These are phyloP conservation scores for Caenorhabditis doughertyi DNA, from an alignment of 2,888 invertebrate genomes.

Conservation along the genomic window DNA sequence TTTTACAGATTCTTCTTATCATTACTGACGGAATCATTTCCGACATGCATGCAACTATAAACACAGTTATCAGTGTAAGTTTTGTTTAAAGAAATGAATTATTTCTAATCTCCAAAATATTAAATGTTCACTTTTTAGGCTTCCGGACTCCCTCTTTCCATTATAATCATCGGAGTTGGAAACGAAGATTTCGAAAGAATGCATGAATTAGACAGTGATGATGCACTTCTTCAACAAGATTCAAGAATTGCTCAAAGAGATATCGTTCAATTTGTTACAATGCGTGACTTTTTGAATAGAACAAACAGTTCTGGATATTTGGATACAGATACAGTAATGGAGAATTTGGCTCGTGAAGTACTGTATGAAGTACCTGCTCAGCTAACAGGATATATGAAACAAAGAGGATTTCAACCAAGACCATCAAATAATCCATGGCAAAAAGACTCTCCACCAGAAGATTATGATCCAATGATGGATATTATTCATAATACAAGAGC, in stretches of 20 bases:
- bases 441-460: slow-evolving; percentile 51
- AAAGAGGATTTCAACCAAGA: slow-evolving; percentile 59
- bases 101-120: too few relatives aligned
- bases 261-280: slow-evolving; percentile 85
- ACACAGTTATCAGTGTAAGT: slow-evolving; percentile 82
- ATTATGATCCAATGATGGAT: slow-evolving; percentile 41
- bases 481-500: slow-evolving; percentile 1
- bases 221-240: slow-evolving; percentile 83
- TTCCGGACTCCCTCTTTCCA: slow-evolving; percentile 86
- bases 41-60: slow-evolving; percentile 85
- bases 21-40: slow-evolving; percentile 87
- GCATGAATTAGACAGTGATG: slow-evolving; percentile 86
- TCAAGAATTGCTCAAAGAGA: slow-evolving; percentile 85
- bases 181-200: slow-evolving; percentile 86
- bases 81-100: slow-evolving; percentile 7
- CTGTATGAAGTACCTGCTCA: slow-evolving; percentile 77
- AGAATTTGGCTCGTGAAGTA: slow-evolving; percentile 63
- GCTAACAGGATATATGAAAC: slow-evolving; percentile 70
- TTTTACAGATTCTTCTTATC: slow-evolving; percentile 86
- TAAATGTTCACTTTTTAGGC: too few relatives aligned
- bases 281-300: slow-evolving; percentile 51
- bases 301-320: slow-evolving; percentile 20
- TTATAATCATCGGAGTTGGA: slow-evolving; percentile 87
- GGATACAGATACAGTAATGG: slow-evolving; percentile 46
- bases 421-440: slow-evolving; percentile 49